Base-by-base conservation (phyloP, 2,113 vertebrate genomes). In the Holacanthus passer region DNA sequence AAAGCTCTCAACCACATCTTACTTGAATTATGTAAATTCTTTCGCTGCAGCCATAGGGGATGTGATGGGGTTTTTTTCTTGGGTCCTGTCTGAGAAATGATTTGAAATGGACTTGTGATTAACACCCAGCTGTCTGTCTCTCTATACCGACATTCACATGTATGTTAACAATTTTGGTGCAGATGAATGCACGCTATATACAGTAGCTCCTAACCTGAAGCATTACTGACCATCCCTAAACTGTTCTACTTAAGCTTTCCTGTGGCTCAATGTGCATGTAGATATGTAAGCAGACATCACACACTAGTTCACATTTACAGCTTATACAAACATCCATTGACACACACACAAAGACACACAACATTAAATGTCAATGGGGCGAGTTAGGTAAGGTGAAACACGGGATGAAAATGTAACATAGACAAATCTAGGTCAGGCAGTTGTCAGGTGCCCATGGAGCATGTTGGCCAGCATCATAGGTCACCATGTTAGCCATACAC, bases 1-100 rank as follows among this genome's bases (percentile, higher is more conserved):
- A 84, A 78, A 66, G 58, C 86, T 83, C 45, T 79, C 47, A 88
- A 74, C 77, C 77, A 76, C 37, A 39, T 79, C 72, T 79, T 68
- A 59, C 69, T 90, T 74, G 62, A 83, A 88, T 90, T 80, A 91
- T 89, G 85, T 52, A 78, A 83, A 88, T 82, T 19, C 1, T 58
- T 43, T 79, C 2, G 48, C 82, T 83, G 31, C n/a, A 72, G 58
- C 68, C 63, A 1, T 27, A 73, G 37, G 53, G 35, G 63, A 85
- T 71, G 32, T 62, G 48, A 53, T 91, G 76, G 12, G 5, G 10
- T 63, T 72, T 53, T 1, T 3, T 11, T 0, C 62, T 65, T 35
- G 2, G 41, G 41, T 56, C 37, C 63, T 68, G 65, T 77, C 50
- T 58, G 50, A 9, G 58, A 83, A 71, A 59, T 47, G 0, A 72